Evolutionary conservation across 2,888 invertebrate genomes (phyloP).

Genomic region (Cephonodes hylas): DNA sequence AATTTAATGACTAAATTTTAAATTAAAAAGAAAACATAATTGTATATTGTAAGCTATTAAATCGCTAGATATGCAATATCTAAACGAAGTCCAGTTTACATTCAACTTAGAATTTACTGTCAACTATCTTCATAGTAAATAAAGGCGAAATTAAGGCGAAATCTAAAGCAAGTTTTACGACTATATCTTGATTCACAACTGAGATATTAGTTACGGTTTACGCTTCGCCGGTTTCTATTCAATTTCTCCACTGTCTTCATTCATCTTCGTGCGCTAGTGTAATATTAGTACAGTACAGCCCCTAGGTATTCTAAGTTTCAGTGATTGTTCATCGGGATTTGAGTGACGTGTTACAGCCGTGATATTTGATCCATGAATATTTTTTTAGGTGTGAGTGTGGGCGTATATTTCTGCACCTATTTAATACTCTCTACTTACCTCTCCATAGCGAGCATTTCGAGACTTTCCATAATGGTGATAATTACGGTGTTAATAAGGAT

Average conservation of each 20-base stretch:
- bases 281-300: neutral
- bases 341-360: no score
- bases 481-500: no score
- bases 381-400: no score
- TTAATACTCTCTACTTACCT: no score
- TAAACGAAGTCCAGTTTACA: neutral
- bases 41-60: neutral
- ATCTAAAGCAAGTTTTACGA: neutral
- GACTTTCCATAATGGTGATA: no score
- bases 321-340: no score
- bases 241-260: conserved; percentile 1
- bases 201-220: neutral
- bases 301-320: neutral
- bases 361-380: no score
- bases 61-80: neutral
- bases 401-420: no score
- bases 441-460: no score
- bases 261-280: neutral
- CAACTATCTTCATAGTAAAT: neutral
- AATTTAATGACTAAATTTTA: no score
- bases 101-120: neutral
- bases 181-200: neutral
- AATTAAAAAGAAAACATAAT: no score
- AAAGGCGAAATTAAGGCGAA: neutral
- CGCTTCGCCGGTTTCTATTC: conserved; percentile 1